Evolutionary conservation across 2,113 vertebrate genomes (phyloP).

Genomic region (Lampris incognitus): DNA sequence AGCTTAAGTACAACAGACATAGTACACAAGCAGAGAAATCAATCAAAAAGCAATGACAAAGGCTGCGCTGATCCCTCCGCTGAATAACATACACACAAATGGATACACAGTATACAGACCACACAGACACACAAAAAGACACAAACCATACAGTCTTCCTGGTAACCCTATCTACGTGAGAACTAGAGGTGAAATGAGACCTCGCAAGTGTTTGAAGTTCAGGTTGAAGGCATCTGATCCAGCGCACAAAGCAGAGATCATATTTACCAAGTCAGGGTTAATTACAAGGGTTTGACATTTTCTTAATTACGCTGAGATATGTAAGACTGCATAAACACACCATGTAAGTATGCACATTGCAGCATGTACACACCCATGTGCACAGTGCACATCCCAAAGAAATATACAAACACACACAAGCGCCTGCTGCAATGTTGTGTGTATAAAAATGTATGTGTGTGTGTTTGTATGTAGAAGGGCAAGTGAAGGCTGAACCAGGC

Average conservation of each 20-base stretch:
- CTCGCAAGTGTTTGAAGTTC: slow-evolving; percentile 26
- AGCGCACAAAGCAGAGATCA: slow-evolving; percentile 30
- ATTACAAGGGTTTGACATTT: slow-evolving; percentile 2
- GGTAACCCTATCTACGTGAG: slow-evolving; percentile 45
- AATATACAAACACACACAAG: not conserved
- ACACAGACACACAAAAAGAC: slow-evolving; percentile 10
- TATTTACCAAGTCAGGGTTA: slow-evolving; percentile 15
- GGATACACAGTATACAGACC: not conserved
- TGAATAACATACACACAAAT: not conserved
- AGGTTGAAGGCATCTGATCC: slow-evolving; percentile 42
- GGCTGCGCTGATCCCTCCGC: not conserved
- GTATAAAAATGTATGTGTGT: slow-evolving; percentile 6
- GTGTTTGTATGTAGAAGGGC: slow-evolving; percentile 28
- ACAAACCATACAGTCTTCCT: slow-evolving; percentile 16
- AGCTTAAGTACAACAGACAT: too few species aligned
- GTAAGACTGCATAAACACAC: not conserved
- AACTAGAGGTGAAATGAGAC: slow-evolving; percentile 30
- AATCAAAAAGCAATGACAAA: not conserved
- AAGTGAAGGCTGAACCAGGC: slow-evolving; percentile 15
- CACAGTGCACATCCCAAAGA: too few species aligned
- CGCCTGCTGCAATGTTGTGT: not conserved
- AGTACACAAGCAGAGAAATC: not conserved
- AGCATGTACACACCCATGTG: too few species aligned
- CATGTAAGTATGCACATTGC: too few species aligned
- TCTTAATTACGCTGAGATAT: slow-evolving; percentile 6